A percentile compares a stretch with the other conserved stretches of the same genome.
Conservation (phyloP, 2,113 vertebrate genomes). For the Menidia beryllina region DNA sequence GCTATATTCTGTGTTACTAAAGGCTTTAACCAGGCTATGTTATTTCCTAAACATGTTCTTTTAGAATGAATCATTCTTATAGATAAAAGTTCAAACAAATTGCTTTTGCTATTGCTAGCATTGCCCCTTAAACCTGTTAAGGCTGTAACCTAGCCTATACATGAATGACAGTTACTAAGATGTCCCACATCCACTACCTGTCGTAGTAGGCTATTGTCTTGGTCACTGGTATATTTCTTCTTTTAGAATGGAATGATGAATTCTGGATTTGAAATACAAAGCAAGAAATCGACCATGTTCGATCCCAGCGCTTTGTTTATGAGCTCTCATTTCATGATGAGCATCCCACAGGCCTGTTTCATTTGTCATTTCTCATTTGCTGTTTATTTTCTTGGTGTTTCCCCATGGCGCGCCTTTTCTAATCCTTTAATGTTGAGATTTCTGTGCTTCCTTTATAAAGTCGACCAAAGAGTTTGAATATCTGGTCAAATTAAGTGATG, state of each 20-base stretch:
- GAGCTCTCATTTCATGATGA: neutral
- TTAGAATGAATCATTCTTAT: no score
- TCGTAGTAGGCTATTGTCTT: no score
- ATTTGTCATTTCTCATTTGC: neutral
- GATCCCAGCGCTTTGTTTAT: neutral
- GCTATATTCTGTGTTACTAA: no score
- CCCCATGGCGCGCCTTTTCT: neutral
- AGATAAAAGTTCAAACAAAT: no score
- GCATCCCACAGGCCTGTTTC: neutral
- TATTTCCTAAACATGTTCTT: no score
- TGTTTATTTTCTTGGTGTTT: neutral
- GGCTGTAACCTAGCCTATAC: no score
- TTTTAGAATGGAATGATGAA: neutral
- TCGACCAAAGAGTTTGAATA: neutral
- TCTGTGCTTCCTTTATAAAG: neutral
- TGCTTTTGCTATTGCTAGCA: no score
- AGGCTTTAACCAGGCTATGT: no score
- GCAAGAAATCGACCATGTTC: neutral
- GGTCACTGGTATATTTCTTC: no score
- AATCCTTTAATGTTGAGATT: neutral
- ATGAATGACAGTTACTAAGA: no score
- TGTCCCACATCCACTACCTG: no score
- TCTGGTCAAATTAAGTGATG: neutral
- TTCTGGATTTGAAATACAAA: neutral
- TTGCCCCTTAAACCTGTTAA: no score